A percentile compares a stretch with the other conserved stretches of the same genome.
phyloP scores from a whole-genome alignment of 2,113 vertebrate species.

The Lophius piscatorius region DNA sequence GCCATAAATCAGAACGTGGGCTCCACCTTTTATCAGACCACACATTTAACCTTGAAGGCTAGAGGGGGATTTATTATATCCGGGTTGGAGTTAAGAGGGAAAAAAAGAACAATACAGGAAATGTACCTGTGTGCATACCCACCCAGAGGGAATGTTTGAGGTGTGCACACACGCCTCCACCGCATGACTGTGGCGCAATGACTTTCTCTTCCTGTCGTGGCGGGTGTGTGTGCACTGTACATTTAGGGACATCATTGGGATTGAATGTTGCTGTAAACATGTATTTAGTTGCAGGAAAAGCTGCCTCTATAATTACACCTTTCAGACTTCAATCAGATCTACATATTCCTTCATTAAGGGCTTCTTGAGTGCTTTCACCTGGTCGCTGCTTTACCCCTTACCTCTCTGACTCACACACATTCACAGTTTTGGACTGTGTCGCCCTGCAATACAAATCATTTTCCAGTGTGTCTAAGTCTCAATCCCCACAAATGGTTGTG shows the following conservation, averaged over 20 bases:
- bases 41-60: slow-evolving; percentile 50
- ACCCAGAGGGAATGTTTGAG: slow-evolving; percentile 63
- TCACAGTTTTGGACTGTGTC: slow-evolving; percentile 32
- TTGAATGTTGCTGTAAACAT: slow-evolving; percentile 66
- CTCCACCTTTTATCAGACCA: slow-evolving; percentile 67
- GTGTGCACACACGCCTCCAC: slow-evolving; percentile 41
- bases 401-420: slow-evolving; percentile 14
- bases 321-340: slow-evolving; percentile 45
- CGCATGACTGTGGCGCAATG: slow-evolving; percentile 43
- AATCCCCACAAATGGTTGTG: slow-evolving; percentile 3
- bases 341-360: slow-evolving; percentile 47
- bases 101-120: slow-evolving; percentile 69
- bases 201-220: slow-evolving; percentile 68
- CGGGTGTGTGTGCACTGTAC: slow-evolving; percentile 24
- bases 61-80: slow-evolving; percentile 73
- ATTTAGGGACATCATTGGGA: slow-evolving; percentile 46
- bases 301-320: slow-evolving; percentile 71
- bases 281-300: slow-evolving; percentile 65
- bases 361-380: not conserved
- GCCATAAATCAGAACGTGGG: slow-evolving; percentile 64
- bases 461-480: not conserved
- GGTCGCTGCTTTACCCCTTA: slow-evolving; percentile 25
- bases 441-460: slow-evolving; percentile 33
- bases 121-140: slow-evolving; percentile 65
- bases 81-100: slow-evolving; percentile 48